Evolutionary conservation across 2,797 vertebrate genomes (phyloP).

Genomic region (Microctenopoma steveboyesi): DNA sequence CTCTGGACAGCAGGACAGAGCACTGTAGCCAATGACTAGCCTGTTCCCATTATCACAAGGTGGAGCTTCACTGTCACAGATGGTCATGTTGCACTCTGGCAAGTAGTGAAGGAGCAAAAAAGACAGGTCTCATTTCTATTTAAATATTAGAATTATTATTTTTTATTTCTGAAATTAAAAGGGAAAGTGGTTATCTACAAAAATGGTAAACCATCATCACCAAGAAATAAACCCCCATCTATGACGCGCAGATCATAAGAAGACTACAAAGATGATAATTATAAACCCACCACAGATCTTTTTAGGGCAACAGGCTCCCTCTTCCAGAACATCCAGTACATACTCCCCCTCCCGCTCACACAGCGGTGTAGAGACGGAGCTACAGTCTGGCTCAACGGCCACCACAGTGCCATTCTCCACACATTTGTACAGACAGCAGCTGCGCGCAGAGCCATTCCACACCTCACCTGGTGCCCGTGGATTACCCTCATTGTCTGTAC

Average conservation of each 20-base stretch:
- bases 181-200: neutral
- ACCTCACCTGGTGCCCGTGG: slow-evolving; percentile 89
- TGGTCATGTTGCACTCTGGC: slow-evolving; percentile 93
- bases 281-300: slow-evolving; percentile 90
- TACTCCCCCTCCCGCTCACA: slow-evolving; percentile 95
- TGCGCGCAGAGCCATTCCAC: slow-evolving; percentile 90
- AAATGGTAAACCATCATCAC: neutral
- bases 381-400: slow-evolving; percentile 90
- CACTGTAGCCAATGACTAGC: slow-evolving; percentile 86
- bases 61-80: slow-evolving; percentile 87
- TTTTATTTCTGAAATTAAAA: neutral
- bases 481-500: slow-evolving; percentile 91
- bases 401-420: slow-evolving; percentile 92
- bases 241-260: neutral
- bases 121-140: neutral
- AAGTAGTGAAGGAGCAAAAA: slow-evolving; percentile 16
- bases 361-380: slow-evolving; percentile 77
- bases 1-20: slow-evolving; percentile 93
- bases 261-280: neutral
- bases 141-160: neutral
- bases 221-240: neutral
- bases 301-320: slow-evolving; percentile 91
- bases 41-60: slow-evolving; percentile 88
- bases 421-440: slow-evolving; percentile 92
- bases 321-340: slow-evolving; percentile 86